Conservation (phyloP, 2,888 invertebrate genomes). For the Ptychoptera contaminata region DNA sequence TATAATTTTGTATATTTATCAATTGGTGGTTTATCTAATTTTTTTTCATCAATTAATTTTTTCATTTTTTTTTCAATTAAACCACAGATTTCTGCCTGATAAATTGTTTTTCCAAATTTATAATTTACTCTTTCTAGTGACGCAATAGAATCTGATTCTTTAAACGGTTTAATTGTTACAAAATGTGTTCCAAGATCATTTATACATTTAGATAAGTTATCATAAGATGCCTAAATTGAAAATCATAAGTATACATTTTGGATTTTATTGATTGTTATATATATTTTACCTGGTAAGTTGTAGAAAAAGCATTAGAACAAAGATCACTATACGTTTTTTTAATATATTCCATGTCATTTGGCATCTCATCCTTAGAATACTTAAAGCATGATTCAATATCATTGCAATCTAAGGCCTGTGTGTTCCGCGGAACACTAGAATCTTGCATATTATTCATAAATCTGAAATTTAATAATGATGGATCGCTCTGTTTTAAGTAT, state of each 20-base stretch:
- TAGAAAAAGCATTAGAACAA: conserved; percentile 14
- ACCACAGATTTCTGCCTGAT: conserved; percentile 17
- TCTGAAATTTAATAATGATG: conserved; percentile 4
- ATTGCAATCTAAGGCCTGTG: conserved; percentile 2
- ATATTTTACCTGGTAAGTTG: conserved; percentile 15
- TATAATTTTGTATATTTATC: conserved; percentile 14
- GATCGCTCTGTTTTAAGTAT: conserved; percentile 1
- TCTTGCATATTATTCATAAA: conserved; percentile 5
- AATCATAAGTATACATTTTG: too few species aligned
- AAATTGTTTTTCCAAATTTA: conserved; percentile 16
- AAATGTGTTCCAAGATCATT: too few species aligned
- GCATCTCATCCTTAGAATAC: too few species aligned
- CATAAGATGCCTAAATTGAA: too few species aligned
- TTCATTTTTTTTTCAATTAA: conserved; percentile 12
- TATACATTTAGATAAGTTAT: too few species aligned
- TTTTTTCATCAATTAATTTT: background rate
- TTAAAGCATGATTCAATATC: too few species aligned
- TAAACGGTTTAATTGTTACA: background rate
- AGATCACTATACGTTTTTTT: conserved; percentile 10
- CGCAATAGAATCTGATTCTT: background rate
- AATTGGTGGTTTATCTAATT: background rate
- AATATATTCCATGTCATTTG: conserved; percentile 9
- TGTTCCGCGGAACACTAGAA: background rate
- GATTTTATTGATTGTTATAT: too few species aligned
- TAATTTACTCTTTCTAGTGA: conserved; percentile 15